Base-by-base conservation (phyloP, 2,888 invertebrate species). In the Melanotus villosus region DNA sequence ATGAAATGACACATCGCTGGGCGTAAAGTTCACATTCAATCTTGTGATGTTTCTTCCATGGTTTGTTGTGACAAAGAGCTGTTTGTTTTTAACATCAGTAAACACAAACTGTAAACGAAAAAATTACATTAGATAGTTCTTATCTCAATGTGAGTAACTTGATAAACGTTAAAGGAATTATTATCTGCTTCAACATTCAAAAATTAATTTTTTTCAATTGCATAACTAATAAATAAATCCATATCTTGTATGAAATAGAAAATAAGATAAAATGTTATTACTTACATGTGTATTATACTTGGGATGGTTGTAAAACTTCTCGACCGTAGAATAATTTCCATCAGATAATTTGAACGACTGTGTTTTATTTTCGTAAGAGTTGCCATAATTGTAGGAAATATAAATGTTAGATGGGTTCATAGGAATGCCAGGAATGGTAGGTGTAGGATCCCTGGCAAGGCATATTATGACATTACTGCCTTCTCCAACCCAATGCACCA, bases 401-500 rank as follows among this genome's bases (percentile, higher is more conserved):
- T 92, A 96, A 19, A 96, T 90, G 19, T 92, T 89, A 50, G 95
- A 94, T 19, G 93, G 88, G 70, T 81, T 83, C 36, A 79, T 78
- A 54, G 80, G 79, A 56, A 69, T 47, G 70, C 64, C 86, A 84
- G 71, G 85, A 68, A 77, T 84, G 50, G 86, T 80, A 7, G 89
- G 88, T 60, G 87, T 86, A 10, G 92, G 91, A 82, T 95, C 93
- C 76, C 92, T 88, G 1, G 95, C 94, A 72, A 96, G 85, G 79
- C 96, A 96, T 73, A 97, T 92, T 77, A 97, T 93, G 23, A 95
- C 93, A 84, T 94, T 91, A 70, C 94, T 94, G 16, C 92, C 92
- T 83, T 94, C 93, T 21, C 96, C 96, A 9, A 95, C 93, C 96
- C 97, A 97, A 84, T 96, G 95, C 7, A 97, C 95, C 89, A 96